A percentile compares a stretch with the other conserved stretches of the same genome.
phyloP scores from a whole-genome alignment of 2,888 invertebrate species.

The Coecobrya sp. region DNA sequence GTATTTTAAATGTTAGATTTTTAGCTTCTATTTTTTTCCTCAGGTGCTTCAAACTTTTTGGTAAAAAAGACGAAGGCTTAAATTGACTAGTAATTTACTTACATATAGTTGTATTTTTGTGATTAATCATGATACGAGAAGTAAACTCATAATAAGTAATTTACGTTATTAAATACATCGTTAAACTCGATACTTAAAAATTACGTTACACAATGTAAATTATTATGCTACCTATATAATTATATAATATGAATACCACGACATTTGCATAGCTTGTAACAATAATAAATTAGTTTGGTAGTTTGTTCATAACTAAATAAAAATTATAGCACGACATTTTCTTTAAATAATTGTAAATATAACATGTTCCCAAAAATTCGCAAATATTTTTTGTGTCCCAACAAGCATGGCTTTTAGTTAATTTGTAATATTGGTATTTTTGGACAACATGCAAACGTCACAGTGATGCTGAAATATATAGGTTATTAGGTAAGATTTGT shows the following conservation, averaged over 20 bases:
- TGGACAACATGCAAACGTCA: conserved; percentile 32
- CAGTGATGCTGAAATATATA: conserved; percentile 25
- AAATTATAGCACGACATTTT: conserved; percentile 33
- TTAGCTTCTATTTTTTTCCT: conserved; percentile 21
- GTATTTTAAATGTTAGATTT: conserved; percentile 24
- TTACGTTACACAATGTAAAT: not conserved
- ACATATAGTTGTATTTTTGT: not conserved
- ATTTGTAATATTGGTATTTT: not conserved
- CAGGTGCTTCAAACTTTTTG: conserved; percentile 69
- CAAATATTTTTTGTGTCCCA: conserved; percentile 50
- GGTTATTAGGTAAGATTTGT: not conserved
- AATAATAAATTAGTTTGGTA: not conserved
- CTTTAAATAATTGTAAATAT: conserved; percentile 5
- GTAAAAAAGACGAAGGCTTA: conserved; percentile 62
- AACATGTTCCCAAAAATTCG: conserved; percentile 51
- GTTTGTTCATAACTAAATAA: conserved; percentile 21
- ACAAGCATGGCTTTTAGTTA: not conserved
- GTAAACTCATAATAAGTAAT: not conserved
- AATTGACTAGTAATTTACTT: conserved; percentile 66
- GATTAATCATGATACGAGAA: not conserved
- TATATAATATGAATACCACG: too few relatives aligned
- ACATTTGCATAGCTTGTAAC: not conserved
- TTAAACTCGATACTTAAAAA: not conserved
- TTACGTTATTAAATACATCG: not conserved
- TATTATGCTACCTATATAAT: too few relatives aligned